Conservation (phyloP, 2,797 vertebrate genomes). For the Champsocephalus esox region DNA sequence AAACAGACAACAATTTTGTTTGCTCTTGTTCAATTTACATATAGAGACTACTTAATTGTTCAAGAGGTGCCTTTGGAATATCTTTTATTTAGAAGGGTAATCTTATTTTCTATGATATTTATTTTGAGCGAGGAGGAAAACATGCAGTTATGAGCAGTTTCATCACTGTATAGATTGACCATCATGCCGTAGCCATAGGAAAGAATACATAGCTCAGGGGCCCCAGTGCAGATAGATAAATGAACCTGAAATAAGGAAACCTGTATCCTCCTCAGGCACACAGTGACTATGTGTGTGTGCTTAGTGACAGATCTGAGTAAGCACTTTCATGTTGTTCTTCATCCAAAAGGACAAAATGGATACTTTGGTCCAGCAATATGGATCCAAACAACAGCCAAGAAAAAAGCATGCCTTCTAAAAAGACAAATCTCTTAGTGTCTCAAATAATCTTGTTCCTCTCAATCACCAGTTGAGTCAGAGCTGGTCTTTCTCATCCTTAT, state of each 20-base stretch:
- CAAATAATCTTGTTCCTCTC: background rate
- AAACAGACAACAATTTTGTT: constrained; percentile 55
- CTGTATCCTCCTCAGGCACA: constrained; percentile 65
- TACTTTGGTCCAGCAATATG: constrained; percentile 49
- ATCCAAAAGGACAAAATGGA: constrained; percentile 63
- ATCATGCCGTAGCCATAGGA: constrained; percentile 31
- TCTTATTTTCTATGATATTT: constrained; percentile 30
- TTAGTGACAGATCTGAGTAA: constrained; percentile 46
- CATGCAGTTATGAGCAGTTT: constrained; percentile 42
- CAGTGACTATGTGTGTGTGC: constrained; percentile 43
- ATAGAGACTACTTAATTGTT: constrained; percentile 64
- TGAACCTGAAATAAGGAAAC: constrained; percentile 64
- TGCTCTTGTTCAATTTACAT: constrained; percentile 49
- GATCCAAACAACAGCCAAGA: constrained; percentile 44
- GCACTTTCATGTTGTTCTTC: constrained; percentile 54
- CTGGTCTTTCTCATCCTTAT: background rate
- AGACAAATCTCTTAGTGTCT: constrained; percentile 36
- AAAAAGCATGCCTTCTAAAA: constrained; percentile 36
- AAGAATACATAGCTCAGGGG: constrained; percentile 44
- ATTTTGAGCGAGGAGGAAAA: constrained; percentile 24
- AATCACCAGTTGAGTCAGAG: constrained; percentile 36
- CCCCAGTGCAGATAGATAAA: constrained; percentile 64
- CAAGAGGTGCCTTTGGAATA: constrained; percentile 56
- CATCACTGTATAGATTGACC: constrained; percentile 43
- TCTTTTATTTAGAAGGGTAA: constrained; percentile 51